Conservation (phyloP, 2,797 vertebrate species). For the Circus cinereus region DNA sequence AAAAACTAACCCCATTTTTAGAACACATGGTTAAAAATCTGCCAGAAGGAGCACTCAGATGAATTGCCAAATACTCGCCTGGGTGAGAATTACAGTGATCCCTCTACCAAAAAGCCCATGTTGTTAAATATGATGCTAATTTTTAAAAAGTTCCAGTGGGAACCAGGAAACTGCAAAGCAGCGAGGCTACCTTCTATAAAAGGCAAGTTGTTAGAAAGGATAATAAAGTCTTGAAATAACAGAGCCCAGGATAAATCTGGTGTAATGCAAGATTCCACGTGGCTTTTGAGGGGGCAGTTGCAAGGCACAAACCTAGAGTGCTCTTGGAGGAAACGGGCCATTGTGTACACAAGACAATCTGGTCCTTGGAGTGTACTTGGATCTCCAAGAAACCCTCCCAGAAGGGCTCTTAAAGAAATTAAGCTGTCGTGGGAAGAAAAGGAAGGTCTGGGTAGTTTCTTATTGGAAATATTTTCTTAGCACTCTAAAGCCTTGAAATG, state of each 20-base stretch:
- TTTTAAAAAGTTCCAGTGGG: slow-evolving; percentile 45
- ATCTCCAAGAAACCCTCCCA: slow-evolving; percentile 33
- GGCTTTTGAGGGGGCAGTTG: not conserved
- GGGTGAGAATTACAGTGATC: not conserved
- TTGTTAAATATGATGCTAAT: not conserved
- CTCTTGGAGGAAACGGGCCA: not conserved
- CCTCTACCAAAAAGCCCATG: not conserved
- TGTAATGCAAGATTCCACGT: not conserved
- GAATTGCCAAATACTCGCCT: not conserved
- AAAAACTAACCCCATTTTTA: not conserved
- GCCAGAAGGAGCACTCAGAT: not conserved
- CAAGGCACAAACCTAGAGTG: not conserved
- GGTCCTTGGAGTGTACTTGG: not conserved
- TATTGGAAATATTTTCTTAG: slow-evolving; percentile 37
- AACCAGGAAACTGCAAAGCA: slow-evolving; percentile 39
- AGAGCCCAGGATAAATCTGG: not conserved
- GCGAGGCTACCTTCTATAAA: slow-evolving; percentile 13
- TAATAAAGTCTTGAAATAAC: slow-evolving; percentile 38
- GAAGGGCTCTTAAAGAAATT: slow-evolving; percentile 46
- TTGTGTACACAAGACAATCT: slow-evolving; percentile 7
- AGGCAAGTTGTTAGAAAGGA: slow-evolving; percentile 26
- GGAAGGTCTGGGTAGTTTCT: slow-evolving; percentile 22
- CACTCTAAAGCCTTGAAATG: slow-evolving; percentile 13
- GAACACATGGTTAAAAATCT: not conserved
- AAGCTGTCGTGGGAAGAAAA: slow-evolving; percentile 49